Evolutionary conservation across 2,113 vertebrate species (phyloP).

Genomic region (Boulengerochromis microlepis): DNA sequence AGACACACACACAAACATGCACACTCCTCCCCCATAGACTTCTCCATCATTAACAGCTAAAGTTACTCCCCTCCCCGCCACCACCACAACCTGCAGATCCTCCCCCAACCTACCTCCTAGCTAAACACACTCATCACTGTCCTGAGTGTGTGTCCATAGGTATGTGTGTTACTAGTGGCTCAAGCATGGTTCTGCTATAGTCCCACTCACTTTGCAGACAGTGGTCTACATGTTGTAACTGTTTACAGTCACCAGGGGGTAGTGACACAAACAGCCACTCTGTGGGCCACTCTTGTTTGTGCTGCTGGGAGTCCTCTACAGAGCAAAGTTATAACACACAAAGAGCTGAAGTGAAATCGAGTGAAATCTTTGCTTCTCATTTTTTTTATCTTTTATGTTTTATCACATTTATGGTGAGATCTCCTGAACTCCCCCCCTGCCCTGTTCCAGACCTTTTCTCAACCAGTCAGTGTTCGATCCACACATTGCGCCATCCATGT

Average conservation of each 20-base stretch:
- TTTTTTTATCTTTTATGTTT: not conserved
- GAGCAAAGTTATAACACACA: not conserved
- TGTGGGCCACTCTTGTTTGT: not conserved
- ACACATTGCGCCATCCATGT: not conserved
- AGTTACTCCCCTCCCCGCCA: conserved; percentile 21
- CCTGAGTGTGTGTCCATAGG: not conserved
- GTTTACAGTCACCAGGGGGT: not conserved
- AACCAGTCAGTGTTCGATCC: not conserved
- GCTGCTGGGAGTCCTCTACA: not conserved
- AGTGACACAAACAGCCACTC: not conserved
- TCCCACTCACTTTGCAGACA: not conserved
- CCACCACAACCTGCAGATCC: not conserved
- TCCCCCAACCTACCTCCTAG: not conserved
- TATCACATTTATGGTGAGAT: not conserved
- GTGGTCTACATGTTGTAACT: not conserved
- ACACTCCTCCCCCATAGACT: not conserved
- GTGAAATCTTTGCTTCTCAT: not conserved
- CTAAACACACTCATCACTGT: conserved; percentile 24
- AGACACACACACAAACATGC: not conserved
- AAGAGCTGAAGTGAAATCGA: not conserved
- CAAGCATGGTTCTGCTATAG: not conserved
- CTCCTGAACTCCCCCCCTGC: not conserved
- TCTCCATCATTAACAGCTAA: conserved; percentile 57
- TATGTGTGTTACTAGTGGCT: not conserved
- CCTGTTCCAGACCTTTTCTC: not conserved